Evolutionary conservation across 2,113 vertebrate genomes (phyloP).

Genomic region (Dromiciops gliroides): DNA sequence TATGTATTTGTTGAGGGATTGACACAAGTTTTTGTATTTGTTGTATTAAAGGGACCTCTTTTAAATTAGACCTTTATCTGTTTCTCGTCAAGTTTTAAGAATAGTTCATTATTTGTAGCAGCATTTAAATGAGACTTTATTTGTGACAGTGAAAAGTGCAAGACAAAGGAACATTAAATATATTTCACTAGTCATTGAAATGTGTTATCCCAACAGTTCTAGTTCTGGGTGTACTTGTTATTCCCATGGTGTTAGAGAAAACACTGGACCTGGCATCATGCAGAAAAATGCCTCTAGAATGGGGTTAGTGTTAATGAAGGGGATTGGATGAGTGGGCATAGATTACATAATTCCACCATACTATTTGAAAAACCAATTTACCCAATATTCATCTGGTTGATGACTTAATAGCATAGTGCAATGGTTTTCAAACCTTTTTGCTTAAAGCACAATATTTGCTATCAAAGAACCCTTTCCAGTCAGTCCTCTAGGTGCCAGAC

Average conservation of each 20-base stretch:
- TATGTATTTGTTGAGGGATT: not conserved
- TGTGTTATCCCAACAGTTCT: not conserved
- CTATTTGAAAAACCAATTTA: not conserved
- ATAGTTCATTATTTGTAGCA: not conserved
- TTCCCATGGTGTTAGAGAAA: not conserved
- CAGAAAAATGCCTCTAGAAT: not conserved
- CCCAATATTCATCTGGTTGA: not conserved
- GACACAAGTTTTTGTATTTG: not conserved
- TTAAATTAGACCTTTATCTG: not conserved
- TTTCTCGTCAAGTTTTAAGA: not conserved
- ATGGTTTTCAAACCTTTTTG: not conserved
- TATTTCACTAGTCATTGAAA: not conserved
- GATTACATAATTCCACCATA: not conserved
- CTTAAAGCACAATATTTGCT: not conserved
- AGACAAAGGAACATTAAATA: not conserved
- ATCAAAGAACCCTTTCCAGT: not conserved
- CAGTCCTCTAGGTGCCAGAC: not conserved
- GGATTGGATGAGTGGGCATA: not conserved
- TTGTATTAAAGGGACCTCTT: conserved; percentile 38
- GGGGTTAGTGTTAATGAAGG: not conserved
- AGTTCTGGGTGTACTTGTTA: not conserved
- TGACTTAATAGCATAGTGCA: not conserved
- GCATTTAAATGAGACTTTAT: not conserved
- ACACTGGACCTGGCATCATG: too few relatives aligned
- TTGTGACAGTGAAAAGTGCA: not conserved